These are phyloP conservation scores for Trissoscelio sp. DNA, from an alignment of 2,888 invertebrate species.

Conservation along the genomic window DNA sequence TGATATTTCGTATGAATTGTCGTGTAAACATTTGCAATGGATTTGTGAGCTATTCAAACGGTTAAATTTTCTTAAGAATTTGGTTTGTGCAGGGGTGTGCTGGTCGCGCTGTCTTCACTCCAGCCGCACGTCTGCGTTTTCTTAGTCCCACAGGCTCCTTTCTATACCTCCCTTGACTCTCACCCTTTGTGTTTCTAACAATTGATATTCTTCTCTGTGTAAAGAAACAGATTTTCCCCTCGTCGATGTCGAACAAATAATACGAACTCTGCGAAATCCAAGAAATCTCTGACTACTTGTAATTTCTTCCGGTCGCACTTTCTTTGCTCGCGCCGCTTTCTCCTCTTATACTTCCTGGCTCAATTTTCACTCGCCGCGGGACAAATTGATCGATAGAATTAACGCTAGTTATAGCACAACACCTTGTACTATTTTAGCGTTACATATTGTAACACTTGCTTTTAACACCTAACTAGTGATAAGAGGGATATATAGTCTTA, in stretches of 20 bases:
- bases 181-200: conserved; percentile 83
- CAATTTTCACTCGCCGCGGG: conserved; percentile 63
- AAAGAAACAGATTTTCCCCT: conserved; percentile 82
- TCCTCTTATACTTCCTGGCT: conserved; percentile 63
- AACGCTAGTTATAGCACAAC: conserved; percentile 50
- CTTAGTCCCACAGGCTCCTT: conserved; percentile 70
- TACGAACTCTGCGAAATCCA: conserved; percentile 78
- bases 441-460: conserved; percentile 25
- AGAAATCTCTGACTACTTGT: conserved; percentile 69
- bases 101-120: conserved; percentile 60
- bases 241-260: conserved; percentile 82
- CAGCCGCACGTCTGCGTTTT: conserved; percentile 69
- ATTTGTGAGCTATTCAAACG: conserved; percentile 84
- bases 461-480: conserved; percentile 10
- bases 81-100: conserved; percentile 80
- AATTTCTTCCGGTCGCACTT: conserved; percentile 67
- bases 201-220: conserved; percentile 83
- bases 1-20: conserved; percentile 79
- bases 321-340: conserved; percentile 59
- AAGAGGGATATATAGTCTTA: not conserved
- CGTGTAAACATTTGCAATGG: conserved; percentile 84
- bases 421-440: conserved; percentile 34
- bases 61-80: conserved; percentile 84
- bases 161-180: conserved; percentile 72
- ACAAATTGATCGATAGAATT: conserved; percentile 64